Evolutionary conservation across 2,113 vertebrate genomes (phyloP), one percentile per base, ranked within the genome.

Genomic region (Coryphaenoides rupestris): DNA sequence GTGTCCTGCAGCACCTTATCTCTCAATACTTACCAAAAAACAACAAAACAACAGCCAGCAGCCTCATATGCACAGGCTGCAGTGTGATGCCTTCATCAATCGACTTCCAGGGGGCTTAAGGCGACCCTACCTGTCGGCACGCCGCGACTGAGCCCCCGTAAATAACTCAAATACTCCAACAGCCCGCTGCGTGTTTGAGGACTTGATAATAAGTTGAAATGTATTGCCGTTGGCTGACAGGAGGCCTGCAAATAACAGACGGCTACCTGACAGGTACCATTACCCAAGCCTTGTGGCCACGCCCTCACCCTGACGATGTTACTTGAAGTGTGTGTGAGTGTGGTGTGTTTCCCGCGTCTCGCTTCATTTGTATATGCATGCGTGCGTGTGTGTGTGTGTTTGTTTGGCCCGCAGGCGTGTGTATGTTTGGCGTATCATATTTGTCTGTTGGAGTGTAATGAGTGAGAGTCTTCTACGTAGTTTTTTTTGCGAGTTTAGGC

Each of bases 281-380:
- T 78, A 85, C 81, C 81, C 78, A 88, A 74, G 79, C 75, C 78
- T 72, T 79, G 83, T 86, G 54, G 73, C 79, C 77, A 85, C 86
- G 73, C 78, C 86, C 80, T 76, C 60, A 73, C 66, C 64, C 75
- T 89, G 85, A 90, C 88, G 88, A 90, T 73, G 74, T 79, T 87
- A 88, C 87, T 84, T 89, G 84, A 91, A 81, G 54, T 55, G 54
- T n/a, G n/a, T 22, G 21, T 55, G 54, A 40, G 4, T 13, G 19
- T 55, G 54, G 19, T 40, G 33, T 10, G 33, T 40, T 40, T 40
- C 33, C 33, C 13, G 21, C 54, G 47, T 50, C n/a, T 16, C 4
- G 47, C 47, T 17, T 3, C 16, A 12, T 50, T 50, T 50, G 47
- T 50, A n/a, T n/a, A n/a, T 50, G 15, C 47, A 50, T 50, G 47